Conservation (phyloP, 1,140 invertebrate genomes). For the Pachypsylla venusta region DNA sequence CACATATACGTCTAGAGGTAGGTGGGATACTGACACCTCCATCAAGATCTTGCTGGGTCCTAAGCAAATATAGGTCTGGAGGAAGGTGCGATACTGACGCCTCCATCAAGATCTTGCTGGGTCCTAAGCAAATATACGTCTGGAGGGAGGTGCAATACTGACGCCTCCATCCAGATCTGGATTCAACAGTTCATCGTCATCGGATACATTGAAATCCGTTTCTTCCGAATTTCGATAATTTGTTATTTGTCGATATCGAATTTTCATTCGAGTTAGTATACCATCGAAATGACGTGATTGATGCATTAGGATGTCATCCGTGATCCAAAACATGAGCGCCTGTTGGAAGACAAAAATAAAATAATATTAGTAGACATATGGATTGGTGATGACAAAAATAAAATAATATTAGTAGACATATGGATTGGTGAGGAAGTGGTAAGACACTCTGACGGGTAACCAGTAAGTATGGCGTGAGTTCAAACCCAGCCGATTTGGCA, state of each 20-base stretch:
- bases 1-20: too few species aligned
- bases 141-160: background rate
- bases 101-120: too few species aligned
- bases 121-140: too few species aligned
- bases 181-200: slow-evolving; percentile 16
- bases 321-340: slow-evolving; percentile 72
- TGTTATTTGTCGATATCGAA: slow-evolving; percentile 33
- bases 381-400: slow-evolving; percentile 27
- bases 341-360: slow-evolving; percentile 34
- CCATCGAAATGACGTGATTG: slow-evolving; percentile 28
- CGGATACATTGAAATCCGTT: background rate
- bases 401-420: background rate
- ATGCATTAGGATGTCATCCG: slow-evolving; percentile 63
- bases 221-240: background rate
- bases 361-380: background rate
- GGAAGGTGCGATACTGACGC: too few species aligned
- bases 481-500: too few species aligned
- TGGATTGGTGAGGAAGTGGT: too few species aligned
- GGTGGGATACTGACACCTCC: too few species aligned
- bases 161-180: slow-evolving; percentile 1
- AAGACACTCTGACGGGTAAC: too few species aligned
- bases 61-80: too few species aligned
- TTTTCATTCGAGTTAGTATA: slow-evolving; percentile 31
- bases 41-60: too few species aligned
- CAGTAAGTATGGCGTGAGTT: too few species aligned